phyloP scores from a whole-genome alignment of 92 coral and sea anemone genomes.

The Epizoanthus stellaris region DNA sequence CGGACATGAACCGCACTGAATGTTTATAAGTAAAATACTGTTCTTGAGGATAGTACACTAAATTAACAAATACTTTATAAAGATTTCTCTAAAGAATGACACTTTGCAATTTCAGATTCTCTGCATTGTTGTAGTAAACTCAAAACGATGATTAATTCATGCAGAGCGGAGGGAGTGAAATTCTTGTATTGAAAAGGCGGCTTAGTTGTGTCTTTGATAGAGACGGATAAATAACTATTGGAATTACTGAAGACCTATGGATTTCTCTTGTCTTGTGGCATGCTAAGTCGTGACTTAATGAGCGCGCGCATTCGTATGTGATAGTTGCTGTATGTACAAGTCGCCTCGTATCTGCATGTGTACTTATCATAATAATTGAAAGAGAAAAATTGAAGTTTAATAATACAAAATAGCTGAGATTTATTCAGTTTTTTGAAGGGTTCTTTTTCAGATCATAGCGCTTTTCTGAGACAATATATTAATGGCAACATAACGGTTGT shows the following conservation, averaged over 20 bases:
- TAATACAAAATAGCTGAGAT: too few relatives aligned
- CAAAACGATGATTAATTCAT: constrained; percentile 7
- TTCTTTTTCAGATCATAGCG: too few relatives aligned
- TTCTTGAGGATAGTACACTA: not conserved
- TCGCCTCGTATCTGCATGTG: too few relatives aligned
- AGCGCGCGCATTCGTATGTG: too few relatives aligned
- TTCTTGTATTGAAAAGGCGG: not conserved
- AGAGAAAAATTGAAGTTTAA: too few relatives aligned
- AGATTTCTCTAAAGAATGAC: not conserved
- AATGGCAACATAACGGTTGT: not conserved
- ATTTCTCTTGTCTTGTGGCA: too few relatives aligned
- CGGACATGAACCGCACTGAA: not conserved
- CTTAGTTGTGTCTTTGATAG: not conserved
- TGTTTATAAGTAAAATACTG: not conserved
- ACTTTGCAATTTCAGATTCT: not conserved
- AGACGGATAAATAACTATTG: not conserved
- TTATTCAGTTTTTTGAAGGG: too few relatives aligned
- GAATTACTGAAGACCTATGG: not conserved
- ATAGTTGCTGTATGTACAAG: too few relatives aligned
- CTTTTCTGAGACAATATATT: not conserved
- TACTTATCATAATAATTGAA: too few relatives aligned
- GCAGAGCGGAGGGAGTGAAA: constrained; percentile 18
- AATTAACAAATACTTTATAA: not conserved
- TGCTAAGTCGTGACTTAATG: too few relatives aligned
- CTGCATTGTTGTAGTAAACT: not conserved